phyloP scores from a whole-genome alignment of 2,888 invertebrate species.

The Ellobium chinense region DNA sequence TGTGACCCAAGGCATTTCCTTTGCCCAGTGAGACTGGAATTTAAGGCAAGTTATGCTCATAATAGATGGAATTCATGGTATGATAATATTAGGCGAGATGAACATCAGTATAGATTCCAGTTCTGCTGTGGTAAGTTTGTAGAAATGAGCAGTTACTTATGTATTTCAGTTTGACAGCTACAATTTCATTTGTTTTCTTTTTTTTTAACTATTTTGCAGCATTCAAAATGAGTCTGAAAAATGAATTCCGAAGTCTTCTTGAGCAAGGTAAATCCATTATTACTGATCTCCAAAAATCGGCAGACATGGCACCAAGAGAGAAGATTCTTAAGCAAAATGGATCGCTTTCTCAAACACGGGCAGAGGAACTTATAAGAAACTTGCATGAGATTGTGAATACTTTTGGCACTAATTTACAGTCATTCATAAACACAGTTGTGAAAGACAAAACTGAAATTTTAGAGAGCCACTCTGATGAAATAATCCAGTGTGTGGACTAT shows the following conservation, averaged over 20 bases:
- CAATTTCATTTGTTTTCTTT: no score
- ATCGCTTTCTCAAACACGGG: background rate
- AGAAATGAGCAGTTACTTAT: no score
- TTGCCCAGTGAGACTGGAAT: no score
- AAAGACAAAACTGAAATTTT: background rate
- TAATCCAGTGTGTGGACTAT: constrained; percentile 11
- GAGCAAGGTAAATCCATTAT: constrained; percentile 1
- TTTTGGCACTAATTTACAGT: background rate
- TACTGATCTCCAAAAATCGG: constrained; percentile 5
- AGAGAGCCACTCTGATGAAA: constrained; percentile 22
- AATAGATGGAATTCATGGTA: no score
- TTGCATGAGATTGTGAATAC: constrained; percentile 22
- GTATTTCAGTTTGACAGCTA: no score
- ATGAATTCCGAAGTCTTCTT: constrained; percentile 4
- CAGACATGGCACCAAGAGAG: constrained; percentile 1
- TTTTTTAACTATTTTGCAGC: no score
- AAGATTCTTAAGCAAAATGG: background rate
- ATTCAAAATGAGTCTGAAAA: background rate
- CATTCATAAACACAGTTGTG: background rate
- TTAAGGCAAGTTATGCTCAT: no score
- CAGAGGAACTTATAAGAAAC: background rate
- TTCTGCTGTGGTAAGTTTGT: no score
- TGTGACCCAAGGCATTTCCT: no score
- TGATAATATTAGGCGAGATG: no score
- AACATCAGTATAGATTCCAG: no score